Conservation (phyloP, 2,113 vertebrate species). For the Cranoglanis bouderius region DNA sequence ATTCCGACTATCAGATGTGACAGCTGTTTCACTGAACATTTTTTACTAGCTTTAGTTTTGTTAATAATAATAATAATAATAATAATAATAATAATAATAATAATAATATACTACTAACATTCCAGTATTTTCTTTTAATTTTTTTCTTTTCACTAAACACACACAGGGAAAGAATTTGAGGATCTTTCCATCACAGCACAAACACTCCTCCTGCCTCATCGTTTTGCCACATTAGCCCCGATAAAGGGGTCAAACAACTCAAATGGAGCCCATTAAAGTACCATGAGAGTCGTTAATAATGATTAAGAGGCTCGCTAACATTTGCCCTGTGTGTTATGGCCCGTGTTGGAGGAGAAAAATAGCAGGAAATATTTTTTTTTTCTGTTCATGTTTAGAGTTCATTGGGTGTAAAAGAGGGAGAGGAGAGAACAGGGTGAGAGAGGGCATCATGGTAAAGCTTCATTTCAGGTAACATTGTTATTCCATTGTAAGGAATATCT, state of each 20-base stretch:
- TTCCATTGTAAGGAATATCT: too few species aligned
- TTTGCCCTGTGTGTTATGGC: neutral
- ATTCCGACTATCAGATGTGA: neutral
- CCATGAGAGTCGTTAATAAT: constrained; percentile 1
- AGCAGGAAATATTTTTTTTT: neutral
- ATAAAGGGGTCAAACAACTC: neutral
- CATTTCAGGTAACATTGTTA: neutral
- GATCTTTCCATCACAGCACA: neutral
- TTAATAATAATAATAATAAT: too few species aligned
- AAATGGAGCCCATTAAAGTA: neutral
- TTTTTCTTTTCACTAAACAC: neutral
- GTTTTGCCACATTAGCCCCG: constrained; percentile 11
- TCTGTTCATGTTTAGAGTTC: neutral
- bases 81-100: neutral
- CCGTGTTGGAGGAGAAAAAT: neutral
- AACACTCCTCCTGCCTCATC: constrained; percentile 1
- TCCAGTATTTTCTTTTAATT: neutral
- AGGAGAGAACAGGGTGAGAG: neutral
- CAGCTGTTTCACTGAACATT: too few species aligned
- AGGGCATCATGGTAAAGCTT: neutral
- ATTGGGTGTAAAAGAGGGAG: neutral
- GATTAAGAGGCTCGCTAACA: constrained; percentile 9
- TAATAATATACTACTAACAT: neutral
- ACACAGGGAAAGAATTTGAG: neutral
- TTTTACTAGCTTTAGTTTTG: too few species aligned